Conservation (phyloP, 2,797 vertebrate genomes). For the Notoglanidium macrostoma region DNA sequence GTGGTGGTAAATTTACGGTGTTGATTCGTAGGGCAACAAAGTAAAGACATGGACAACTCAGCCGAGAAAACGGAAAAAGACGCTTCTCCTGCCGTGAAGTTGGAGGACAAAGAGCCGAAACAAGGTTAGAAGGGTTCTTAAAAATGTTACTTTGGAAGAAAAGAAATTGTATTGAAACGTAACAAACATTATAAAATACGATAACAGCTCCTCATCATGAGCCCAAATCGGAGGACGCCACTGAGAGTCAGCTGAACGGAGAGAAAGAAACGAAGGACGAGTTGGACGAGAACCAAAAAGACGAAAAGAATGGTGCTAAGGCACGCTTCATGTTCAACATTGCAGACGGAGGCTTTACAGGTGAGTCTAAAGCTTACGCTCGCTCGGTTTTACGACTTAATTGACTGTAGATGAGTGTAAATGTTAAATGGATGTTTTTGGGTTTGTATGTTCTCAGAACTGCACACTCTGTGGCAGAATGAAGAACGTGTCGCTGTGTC, state of each 20-base stretch:
- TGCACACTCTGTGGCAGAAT: conserved; percentile 97
- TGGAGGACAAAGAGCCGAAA: conserved; percentile 82
- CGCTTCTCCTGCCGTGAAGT: conserved; percentile 66
- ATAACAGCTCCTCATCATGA: conserved; percentile 69
- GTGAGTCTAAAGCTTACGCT: conserved; percentile 64
- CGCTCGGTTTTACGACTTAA: background rate
- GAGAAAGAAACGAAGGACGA: conserved; percentile 85
- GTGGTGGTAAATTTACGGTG: background rate
- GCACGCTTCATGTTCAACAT: conserved; percentile 99
- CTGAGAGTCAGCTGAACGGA: conserved; percentile 85
- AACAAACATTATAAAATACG: conserved; percentile 3
- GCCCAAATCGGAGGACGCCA: conserved; percentile 79
- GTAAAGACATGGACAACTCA: conserved; percentile 77
- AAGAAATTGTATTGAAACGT: background rate
- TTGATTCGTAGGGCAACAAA: conserved; percentile 70
- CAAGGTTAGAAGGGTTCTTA: conserved; percentile 73
- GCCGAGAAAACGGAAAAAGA: conserved; percentile 78
- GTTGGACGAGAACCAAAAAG: conserved; percentile 81
- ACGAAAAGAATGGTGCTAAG: conserved; percentile 84
- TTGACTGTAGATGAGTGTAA: background rate
- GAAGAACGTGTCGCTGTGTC: conserved; percentile 93
- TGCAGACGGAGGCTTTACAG: conserved; percentile 95
- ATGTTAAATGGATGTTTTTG: conserved; percentile 1
- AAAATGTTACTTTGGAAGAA: background rate
- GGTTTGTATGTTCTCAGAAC: conserved; percentile 74